Conservation (phyloP, 2,113 vertebrate species). For the Leiothrix lutea region DNA sequence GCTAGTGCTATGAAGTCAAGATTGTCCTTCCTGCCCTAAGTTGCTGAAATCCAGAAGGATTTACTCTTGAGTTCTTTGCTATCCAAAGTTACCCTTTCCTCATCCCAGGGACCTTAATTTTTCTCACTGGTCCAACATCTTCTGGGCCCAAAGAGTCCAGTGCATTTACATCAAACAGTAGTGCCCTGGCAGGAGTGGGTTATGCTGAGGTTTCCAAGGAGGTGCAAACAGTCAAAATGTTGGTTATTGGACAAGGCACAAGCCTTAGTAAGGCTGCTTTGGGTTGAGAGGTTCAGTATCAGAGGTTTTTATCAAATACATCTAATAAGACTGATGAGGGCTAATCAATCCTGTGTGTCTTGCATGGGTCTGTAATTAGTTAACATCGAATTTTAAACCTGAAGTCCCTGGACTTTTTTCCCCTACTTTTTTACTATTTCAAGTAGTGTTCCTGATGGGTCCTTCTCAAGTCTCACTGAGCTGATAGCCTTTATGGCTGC, state of each 20-base stretch:
- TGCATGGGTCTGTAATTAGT: not conserved
- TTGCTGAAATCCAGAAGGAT: not conserved
- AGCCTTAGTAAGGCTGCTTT: not conserved
- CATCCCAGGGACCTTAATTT: not conserved
- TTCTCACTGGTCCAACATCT: not conserved
- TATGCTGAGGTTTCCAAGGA: not conserved
- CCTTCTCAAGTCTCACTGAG: not conserved
- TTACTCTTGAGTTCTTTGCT: not conserved
- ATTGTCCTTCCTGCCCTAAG: not conserved
- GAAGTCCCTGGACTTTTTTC: not conserved
- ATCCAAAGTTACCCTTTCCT: not conserved
- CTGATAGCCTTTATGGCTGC: not conserved
- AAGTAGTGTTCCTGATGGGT: not conserved
- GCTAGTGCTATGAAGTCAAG: not conserved
- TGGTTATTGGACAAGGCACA: accelerated
- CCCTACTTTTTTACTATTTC: not conserved
- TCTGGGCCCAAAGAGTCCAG: not conserved
- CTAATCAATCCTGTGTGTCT: not conserved
- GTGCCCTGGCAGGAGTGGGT: not conserved
- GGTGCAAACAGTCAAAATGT: not conserved
- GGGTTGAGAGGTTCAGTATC: not conserved
- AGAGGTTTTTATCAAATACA: not conserved
- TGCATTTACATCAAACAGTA: not conserved
- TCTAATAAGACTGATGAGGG: not conserved
- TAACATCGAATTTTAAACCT: not conserved